Conservation (phyloP, 2,113 vertebrate species). For the Crotalus tigris region DNA sequence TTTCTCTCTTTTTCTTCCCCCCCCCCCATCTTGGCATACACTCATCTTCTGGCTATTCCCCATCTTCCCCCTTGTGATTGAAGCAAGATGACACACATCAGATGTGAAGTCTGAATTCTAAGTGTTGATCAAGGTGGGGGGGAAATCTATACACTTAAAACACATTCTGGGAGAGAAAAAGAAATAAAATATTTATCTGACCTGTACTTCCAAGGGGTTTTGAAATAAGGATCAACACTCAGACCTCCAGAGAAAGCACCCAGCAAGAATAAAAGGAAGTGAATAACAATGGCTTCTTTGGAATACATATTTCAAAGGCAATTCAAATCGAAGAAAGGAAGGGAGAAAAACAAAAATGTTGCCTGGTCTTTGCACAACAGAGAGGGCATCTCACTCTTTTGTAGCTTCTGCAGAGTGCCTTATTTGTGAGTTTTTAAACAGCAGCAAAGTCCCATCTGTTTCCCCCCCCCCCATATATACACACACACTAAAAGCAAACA, state of each 20-base stretch:
- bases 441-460: conserved; percentile 23
- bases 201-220: background rate
- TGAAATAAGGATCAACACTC: background rate
- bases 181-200: background rate
- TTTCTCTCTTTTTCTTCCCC: background rate
- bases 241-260: background rate
- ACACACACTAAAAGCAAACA: conserved; percentile 18
- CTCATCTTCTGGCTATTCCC: background rate
- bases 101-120: conserved; percentile 1
- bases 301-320: background rate
- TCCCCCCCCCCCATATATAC: background rate
- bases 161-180: background rate
- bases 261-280: background rate
- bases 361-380: background rate
- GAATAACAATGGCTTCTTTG: background rate
- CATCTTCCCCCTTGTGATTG: background rate
- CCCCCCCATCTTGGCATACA: background rate
- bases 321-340: background rate
- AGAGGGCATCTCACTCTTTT: background rate
- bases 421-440: conserved; percentile 28
- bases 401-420: background rate
- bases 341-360: background rate
- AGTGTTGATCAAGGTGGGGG: background rate
- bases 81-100: background rate
- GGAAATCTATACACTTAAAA: background rate